A percentile compares a stretch with the other conserved stretches of the same genome.
Evolutionary conservation across 2,888 invertebrate species (phyloP).

Genomic region (Cephalotes varians): DNA sequence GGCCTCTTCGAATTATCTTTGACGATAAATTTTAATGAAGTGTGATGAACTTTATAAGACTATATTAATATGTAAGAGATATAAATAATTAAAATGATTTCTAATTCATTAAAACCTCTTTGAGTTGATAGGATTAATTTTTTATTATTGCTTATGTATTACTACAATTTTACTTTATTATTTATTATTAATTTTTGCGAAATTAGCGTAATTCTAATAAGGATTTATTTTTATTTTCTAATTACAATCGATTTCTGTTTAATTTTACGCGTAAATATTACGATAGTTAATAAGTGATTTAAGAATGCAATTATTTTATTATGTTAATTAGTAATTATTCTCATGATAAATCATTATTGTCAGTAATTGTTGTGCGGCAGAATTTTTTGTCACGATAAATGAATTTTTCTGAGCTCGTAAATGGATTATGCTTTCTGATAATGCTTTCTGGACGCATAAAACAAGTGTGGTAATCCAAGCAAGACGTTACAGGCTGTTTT

Average conservation of each 20-base stretch:
- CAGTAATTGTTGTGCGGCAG: too few species aligned
- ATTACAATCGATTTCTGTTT: slow-evolving; percentile 14
- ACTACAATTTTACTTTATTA: background rate
- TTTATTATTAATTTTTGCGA: background rate
- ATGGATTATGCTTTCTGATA: slow-evolving; percentile 35
- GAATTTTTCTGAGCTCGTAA: slow-evolving; percentile 35
- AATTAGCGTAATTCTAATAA: background rate
- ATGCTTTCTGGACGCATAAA: slow-evolving; percentile 8
- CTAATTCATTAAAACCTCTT: background rate
- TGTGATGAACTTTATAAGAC: background rate
- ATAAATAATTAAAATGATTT: background rate
- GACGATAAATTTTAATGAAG: slow-evolving; percentile 17
- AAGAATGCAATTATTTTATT: slow-evolving; percentile 23
- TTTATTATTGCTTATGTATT: background rate
- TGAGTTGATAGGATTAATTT: background rate
- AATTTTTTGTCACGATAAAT: slow-evolving; percentile 17
- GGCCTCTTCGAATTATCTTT: background rate
- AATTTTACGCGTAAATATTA: slow-evolving; percentile 9
- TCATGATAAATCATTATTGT: slow-evolving; percentile 7
- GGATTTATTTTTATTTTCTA: slow-evolving; percentile 22
- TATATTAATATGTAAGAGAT: background rate
- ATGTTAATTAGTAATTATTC: background rate
- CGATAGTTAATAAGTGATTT: slow-evolving; percentile 10
- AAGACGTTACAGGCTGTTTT: slow-evolving; percentile 67
- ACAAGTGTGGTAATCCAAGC: slow-evolving; percentile 47